Conservation (phyloP, 1,140 invertebrate genomes). For the Neuroterus valhalla region DNA sequence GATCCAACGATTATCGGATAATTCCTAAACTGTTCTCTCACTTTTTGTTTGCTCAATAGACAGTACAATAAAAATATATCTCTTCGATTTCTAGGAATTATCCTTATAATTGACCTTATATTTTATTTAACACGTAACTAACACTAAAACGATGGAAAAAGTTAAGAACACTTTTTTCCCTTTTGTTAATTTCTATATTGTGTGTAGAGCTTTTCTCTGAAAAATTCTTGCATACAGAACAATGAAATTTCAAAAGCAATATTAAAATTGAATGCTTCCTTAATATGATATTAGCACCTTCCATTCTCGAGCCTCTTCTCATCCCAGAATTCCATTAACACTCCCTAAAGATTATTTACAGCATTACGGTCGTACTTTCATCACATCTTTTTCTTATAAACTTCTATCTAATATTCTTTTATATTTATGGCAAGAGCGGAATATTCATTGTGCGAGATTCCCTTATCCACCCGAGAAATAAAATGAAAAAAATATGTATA, state of each 20-base stretch:
- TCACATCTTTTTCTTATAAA: constrained; percentile 26
- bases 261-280: constrained; percentile 8
- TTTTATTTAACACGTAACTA: constrained; percentile 54
- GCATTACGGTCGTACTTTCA: constrained; percentile 29
- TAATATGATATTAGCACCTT: constrained; percentile 21
- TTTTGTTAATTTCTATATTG: background rate
- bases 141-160: constrained; percentile 57
- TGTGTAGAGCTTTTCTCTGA: background rate
- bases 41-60: constrained; percentile 46
- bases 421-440: constrained; percentile 53
- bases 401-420: constrained; percentile 32
- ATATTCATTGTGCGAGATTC: constrained; percentile 48
- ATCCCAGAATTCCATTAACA: constrained; percentile 23
- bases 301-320: background rate
- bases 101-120: constrained; percentile 52
- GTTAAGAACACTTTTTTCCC: constrained; percentile 32
- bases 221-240: background rate
- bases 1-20: constrained; percentile 1
- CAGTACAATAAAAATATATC: constrained; percentile 65
- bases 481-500: constrained; percentile 9
- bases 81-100: constrained; percentile 59
- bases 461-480: constrained; percentile 24
- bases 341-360: constrained; percentile 46
- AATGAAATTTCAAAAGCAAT: too few species aligned
- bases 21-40: constrained; percentile 15